These are phyloP conservation scores for Otolemur crassicaudatus DNA, from an alignment of 2,797 vertebrate genomes.

Conservation along the genomic window DNA sequence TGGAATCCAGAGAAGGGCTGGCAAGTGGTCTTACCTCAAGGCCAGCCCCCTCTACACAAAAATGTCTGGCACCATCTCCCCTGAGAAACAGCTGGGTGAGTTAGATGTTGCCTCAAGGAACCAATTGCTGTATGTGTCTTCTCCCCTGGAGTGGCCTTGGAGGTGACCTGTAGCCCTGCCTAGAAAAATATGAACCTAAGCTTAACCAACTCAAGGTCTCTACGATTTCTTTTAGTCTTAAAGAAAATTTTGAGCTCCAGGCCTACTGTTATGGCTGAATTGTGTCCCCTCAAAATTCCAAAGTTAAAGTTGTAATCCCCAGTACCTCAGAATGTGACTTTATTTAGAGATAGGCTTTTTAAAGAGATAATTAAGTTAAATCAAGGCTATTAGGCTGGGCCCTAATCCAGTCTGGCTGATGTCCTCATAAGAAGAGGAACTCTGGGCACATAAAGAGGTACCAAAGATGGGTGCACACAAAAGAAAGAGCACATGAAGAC, in stretches of 20 bases:
- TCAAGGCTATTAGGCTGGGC: background rate
- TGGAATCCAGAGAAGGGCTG: background rate
- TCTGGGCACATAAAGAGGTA: background rate
- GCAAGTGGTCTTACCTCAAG: background rate
- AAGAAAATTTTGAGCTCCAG: background rate
- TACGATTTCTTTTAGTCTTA: background rate
- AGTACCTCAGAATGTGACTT: background rate
- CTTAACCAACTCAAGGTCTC: background rate
- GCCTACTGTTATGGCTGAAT: background rate
- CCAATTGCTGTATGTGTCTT: background rate
- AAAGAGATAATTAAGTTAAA: background rate
- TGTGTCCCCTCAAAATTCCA: background rate
- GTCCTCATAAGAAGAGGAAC: background rate
- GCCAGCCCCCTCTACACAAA: background rate
- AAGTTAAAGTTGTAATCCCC: background rate
- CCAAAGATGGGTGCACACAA: background rate
- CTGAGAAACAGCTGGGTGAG: background rate
- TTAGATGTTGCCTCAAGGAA: background rate
- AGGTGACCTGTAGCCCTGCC: background rate
- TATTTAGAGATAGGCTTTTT: background rate
- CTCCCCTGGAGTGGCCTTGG: background rate
- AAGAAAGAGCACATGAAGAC: background rate
- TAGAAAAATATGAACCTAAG: background rate
- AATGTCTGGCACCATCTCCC: background rate
- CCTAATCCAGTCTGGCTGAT: background rate